phyloP scores from a whole-genome alignment of 2,888 invertebrate species.

The Drosophila lutescens region DNA sequence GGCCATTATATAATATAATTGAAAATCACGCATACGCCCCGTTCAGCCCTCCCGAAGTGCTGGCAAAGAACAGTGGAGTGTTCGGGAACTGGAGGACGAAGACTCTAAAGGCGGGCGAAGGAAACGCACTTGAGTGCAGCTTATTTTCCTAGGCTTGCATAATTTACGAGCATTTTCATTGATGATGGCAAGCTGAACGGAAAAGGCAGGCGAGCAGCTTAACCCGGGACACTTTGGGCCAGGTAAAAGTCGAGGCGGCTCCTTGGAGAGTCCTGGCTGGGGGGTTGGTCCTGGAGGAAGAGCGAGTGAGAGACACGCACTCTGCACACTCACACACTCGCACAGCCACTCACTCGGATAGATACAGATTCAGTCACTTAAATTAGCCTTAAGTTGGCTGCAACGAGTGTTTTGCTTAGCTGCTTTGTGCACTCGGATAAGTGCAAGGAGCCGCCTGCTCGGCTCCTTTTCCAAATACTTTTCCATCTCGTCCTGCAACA shows the following conservation, averaged over 20 bases:
- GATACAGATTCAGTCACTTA: conserved; percentile 61
- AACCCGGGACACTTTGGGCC: conserved; percentile 42
- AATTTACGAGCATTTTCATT: conserved; percentile 77
- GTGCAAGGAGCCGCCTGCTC: conserved; percentile 48
- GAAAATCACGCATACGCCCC: conserved; percentile 44
- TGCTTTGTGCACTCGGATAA: conserved; percentile 67
- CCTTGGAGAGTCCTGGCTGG: conserved; percentile 20
- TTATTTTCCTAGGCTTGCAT: conserved; percentile 79
- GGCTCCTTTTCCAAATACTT: conserved; percentile 15
- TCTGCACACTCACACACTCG: conserved; percentile 17
- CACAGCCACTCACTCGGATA: conserved; percentile 15
- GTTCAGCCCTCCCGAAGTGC: conserved; percentile 29
- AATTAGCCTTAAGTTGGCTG: conserved; percentile 75
- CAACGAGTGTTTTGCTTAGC: conserved; percentile 79
- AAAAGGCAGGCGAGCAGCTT: conserved; percentile 24
- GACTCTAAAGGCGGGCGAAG: conserved; percentile 23
- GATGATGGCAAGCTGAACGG: conserved; percentile 63
- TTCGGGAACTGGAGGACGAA: neutral
- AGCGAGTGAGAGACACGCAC: conserved; percentile 50
- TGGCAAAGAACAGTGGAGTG: conserved; percentile 2
- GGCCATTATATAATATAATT: conserved; percentile 36
- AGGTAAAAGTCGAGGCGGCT: conserved; percentile 46
- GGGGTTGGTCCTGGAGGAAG: neutral
- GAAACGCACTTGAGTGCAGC: conserved; percentile 73
- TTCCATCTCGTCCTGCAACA: conserved; percentile 28